Percentiles rank a stretch among this genome's conserved stretches.
These are phyloP conservation scores for Condylostylus longicornis DNA, from an alignment of 1,140 invertebrate genomes.

Conservation along the genomic window DNA sequence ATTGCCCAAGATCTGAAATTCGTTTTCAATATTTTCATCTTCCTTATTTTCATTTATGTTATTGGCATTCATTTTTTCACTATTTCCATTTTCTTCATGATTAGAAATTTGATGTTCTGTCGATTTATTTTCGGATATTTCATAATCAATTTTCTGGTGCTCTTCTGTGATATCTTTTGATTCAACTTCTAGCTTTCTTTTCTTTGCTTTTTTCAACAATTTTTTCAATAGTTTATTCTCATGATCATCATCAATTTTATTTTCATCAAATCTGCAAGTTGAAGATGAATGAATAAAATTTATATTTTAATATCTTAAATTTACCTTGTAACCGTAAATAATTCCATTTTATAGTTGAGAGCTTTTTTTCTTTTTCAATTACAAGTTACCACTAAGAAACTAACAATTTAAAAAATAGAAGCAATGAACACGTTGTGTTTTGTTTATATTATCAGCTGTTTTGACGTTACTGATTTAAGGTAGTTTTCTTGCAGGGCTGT, in stretches of 20 bases:
- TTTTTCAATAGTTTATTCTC: conserved; percentile 41
- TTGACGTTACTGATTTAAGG: too few relatives aligned
- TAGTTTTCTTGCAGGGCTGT: too few relatives aligned
- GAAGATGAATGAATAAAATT: not conserved
- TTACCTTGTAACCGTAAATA: conserved; percentile 29
- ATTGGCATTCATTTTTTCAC: conserved; percentile 6
- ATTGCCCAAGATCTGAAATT: conserved; percentile 38
- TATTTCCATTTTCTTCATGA: conserved; percentile 5
- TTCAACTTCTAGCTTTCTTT: conserved; percentile 17
- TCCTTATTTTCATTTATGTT: too few relatives aligned
- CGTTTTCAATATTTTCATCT: conserved; percentile 4
- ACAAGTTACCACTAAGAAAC: too few relatives aligned
- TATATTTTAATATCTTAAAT: not conserved
- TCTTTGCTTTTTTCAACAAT: conserved; percentile 35
- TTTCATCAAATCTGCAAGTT: not conserved
- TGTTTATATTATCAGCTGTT: too few relatives aligned
- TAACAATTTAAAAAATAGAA: too few relatives aligned
- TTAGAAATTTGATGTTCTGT: conserved; percentile 3
- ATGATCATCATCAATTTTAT: conserved; percentile 7
- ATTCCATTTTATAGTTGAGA: conserved; percentile 19
- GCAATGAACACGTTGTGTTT: too few relatives aligned
- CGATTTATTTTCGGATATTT: not conserved
- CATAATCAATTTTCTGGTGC: not conserved
- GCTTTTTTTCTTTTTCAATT: too few relatives aligned
- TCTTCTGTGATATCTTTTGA: conserved; percentile 6